These are phyloP conservation scores for Teleogryllus oceanicus DNA, from an alignment of 2,888 invertebrate species.

Conservation along the genomic window DNA sequence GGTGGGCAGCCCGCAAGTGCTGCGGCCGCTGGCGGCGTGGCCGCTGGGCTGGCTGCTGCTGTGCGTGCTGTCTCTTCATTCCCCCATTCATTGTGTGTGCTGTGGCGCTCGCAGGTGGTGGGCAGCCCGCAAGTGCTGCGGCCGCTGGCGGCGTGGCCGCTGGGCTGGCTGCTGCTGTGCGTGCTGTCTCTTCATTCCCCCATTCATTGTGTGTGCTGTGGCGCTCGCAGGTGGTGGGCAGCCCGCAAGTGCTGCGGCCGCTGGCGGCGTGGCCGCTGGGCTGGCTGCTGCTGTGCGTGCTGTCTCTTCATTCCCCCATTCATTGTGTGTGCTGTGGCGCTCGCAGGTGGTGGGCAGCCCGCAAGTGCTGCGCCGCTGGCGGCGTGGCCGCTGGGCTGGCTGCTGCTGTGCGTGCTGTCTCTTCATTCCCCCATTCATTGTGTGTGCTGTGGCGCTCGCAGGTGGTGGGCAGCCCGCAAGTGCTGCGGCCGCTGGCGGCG, in stretches of 20 bases:
- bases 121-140: conserved; percentile 44
- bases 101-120: conserved; percentile 34
- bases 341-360: conserved; percentile 32
- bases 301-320: conserved; percentile 41
- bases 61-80: conserved; percentile 47
- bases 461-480: conserved; percentile 42
- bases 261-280: conserved; percentile 54
- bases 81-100: too few relatives aligned
- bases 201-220: too few relatives aligned
- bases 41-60: conserved; percentile 55
- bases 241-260: conserved; percentile 46
- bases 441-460: conserved; percentile 26
- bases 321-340: too few relatives aligned
- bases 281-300: conserved; percentile 53
- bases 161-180: conserved; percentile 54
- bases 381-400: conserved; percentile 54
- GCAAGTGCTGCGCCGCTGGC: conserved; percentile 48
- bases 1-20: conserved; percentile 42
- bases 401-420: conserved; percentile 52
- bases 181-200: conserved; percentile 44
- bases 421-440: too few relatives aligned
- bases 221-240: conserved; percentile 34
- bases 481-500: conserved; percentile 49
- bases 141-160: conserved; percentile 52
- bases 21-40: conserved; percentile 51